Base-by-base conservation (phyloP, 1,140 invertebrate genomes). In the Diorhabda carinulata region DNA sequence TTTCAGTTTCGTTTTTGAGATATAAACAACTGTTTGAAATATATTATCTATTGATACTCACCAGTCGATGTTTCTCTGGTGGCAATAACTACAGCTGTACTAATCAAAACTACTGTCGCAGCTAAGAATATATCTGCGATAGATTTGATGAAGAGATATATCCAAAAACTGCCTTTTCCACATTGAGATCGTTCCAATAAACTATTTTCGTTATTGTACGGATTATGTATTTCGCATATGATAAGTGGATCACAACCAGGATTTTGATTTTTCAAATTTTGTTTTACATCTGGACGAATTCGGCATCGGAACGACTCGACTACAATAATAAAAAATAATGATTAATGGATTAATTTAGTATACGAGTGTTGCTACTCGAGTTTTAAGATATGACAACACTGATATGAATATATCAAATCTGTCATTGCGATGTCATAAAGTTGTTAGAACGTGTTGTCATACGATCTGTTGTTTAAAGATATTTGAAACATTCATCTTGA, bases 61-160 rank as follows among this genome's bases (percentile, higher is more conserved):
- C 91, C 90, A 42, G 90, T 86, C 0, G 90, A 91, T 2, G 91
- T 92, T 78, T 93, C 91, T 10, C 90, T 84, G 0, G 91, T 91
- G 2, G 92, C 91, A 59, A 92, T 91, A 2, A 94, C 88, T n/a
- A 91, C 86, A 1, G 90, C 90, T 0, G 90, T 89, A 60, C 91
- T 89, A 2, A 93, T 77, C 2, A 94, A 75, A 0, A 90, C 88
- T 0, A 93, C 80, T 0, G 87, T 87, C 0, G 90, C 87, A 10
- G 89, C 88, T 43, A 90, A 86, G 74, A 92, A 92, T n/a, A 92
- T 88, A 74, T 93, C 91, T 3, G 89, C 91, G 57, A 92, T 73
- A 6, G 89, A 86, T 58, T 92, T 87, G 4, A 91, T 83, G 5
- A 87, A 78, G 10, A 92, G 82, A 73, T 94, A 94, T 25, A 84